Evolutionary conservation across 2,797 vertebrate genomes (phyloP).

Genomic region (Xenops minutus): DNA sequence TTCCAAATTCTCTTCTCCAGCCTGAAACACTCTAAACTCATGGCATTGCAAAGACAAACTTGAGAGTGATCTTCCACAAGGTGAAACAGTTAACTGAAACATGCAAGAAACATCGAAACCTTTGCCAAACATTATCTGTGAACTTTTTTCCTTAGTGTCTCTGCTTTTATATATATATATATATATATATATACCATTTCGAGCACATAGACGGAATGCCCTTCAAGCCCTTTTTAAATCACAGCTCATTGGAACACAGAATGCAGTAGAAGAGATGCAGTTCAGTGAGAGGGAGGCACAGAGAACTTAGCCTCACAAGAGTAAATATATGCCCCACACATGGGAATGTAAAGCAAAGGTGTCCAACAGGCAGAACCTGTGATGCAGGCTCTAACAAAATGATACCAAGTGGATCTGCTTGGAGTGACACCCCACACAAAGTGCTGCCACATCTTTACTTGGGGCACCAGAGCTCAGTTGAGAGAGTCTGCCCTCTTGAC

Average conservation of each 20-base stretch:
- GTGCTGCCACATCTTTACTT: background rate
- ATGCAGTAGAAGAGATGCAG: background rate
- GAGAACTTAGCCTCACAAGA: background rate
- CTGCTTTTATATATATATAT: background rate
- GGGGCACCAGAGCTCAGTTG: background rate
- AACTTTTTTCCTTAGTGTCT: background rate
- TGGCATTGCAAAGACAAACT: background rate
- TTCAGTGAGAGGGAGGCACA: background rate
- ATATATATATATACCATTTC: background rate
- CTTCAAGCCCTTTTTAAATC: background rate
- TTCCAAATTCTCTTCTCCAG: background rate
- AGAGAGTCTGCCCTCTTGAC: background rate
- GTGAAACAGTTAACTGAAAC: background rate
- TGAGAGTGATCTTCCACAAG: background rate
- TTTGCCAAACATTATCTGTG: background rate
- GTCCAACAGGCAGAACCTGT: background rate
- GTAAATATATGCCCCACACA: accelerated
- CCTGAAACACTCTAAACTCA: background rate
- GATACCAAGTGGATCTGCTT: background rate
- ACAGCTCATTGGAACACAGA: background rate
- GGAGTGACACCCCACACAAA: background rate
- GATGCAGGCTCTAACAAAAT: background rate
- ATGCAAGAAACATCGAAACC: background rate
- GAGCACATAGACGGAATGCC: background rate
- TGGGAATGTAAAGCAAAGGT: background rate